Evolutionary conservation across 2,113 vertebrate genomes (phyloP).

Genomic region (Erythrolamprus reginae): DNA sequence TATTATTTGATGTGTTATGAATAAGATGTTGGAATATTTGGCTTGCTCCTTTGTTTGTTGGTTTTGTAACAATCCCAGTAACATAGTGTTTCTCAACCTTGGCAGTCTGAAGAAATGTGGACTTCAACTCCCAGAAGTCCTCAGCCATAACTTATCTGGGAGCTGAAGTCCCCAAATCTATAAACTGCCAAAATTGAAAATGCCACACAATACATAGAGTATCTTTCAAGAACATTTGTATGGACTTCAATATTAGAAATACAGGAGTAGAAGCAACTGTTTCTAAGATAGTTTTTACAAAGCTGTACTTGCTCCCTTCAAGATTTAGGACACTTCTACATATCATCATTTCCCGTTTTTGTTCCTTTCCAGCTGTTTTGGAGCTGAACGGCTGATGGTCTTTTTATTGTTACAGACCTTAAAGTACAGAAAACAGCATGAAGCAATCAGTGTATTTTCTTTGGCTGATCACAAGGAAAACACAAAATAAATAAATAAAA

Average conservation of each 20-base stretch:
- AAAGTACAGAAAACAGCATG: not conserved
- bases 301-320: conserved; percentile 59
- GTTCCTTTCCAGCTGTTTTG: not conserved
- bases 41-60: conserved; percentile 30
- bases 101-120: too few relatives aligned
- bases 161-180: not conserved
- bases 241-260: conserved; percentile 56
- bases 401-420: not conserved
- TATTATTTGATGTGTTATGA: conserved; percentile 30
- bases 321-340: not conserved
- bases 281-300: conserved; percentile 68
- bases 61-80: conserved; percentile 61
- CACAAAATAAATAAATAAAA: not conserved
- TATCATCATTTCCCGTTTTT: not conserved
- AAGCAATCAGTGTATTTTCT: not conserved
- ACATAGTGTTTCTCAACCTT: too few relatives aligned
- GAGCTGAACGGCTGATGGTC: not conserved
- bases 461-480: not conserved
- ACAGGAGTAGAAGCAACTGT: conserved; percentile 70
- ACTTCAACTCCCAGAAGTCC: too few relatives aligned
- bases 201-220: conserved; percentile 42
- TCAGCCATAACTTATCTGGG: not conserved
- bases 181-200: not conserved
- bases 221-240: conserved; percentile 66
- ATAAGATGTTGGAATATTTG: conserved; percentile 48